Evolutionary conservation across 2,888 invertebrate species (phyloP), one percentile per base, ranked within the genome.

Genomic region (Leptinotarsa peninsularis): DNA sequence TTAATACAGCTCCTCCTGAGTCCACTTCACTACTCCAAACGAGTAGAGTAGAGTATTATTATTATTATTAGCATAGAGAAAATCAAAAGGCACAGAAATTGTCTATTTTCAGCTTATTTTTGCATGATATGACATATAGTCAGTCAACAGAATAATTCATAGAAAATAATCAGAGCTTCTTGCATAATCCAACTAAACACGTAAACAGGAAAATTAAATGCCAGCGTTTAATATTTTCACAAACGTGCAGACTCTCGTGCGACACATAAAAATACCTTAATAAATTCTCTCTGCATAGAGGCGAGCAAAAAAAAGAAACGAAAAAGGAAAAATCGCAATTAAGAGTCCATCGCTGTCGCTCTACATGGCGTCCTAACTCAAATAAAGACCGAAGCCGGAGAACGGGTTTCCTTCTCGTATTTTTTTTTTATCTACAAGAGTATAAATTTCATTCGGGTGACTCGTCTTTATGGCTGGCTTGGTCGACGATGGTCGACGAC

Each of bases 271-370:
- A 63, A 63, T 63, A 63, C 5, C 63, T 63, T 43, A 63, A 63
- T 63, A 33, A 63, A 63, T 18, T 17, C 43, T 63, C 63, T 33
- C 27, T n/a, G 13, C 21, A 43, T 43, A 76, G 52, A 60, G 67
- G 71, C 70, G 67, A 60, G 58, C 54, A 73, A 73, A 76, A 58
- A 71, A 73, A 73, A 67, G 49, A 54, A n/a, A 21, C 49, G 50
- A n/a, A 58, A 58, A 70, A 70, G 49, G 67, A 49, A 67, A 76
- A 76, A 76, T 67, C 60, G 70, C 73, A 71, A 76, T 76, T 76
- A 71, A 73, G 70, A 76, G 21, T 69, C 75, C 58, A 72, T 58
- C 60, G 60, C 60, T 73, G 66, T 70, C 68, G 66, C 49, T 69
- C 70, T 68, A 69, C 67, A 71, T 63, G 70, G 72, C 73, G 71